A percentile compares a stretch with the other conserved stretches of the same genome.
These are phyloP conservation scores for Catharus fuscescens DNA, from an alignment of 2,113 vertebrate species.

Conservation along the genomic window DNA sequence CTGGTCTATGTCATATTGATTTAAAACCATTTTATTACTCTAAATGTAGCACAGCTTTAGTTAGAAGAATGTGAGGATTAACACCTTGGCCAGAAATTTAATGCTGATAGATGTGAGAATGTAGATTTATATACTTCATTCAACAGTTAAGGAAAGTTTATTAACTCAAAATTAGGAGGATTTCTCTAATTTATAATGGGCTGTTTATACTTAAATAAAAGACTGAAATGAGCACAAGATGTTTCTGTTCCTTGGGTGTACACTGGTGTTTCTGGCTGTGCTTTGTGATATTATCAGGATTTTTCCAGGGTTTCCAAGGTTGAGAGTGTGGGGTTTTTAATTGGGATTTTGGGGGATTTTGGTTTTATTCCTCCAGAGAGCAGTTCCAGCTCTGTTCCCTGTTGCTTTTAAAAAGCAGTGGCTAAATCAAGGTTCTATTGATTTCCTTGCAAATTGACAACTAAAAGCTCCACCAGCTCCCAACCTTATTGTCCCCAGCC, in stretches of 20 bases:
- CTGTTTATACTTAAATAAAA: neutral
- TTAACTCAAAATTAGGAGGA: neutral
- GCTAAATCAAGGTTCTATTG: neutral
- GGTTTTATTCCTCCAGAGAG: neutral
- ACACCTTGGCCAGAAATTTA: neutral
- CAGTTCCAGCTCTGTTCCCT: neutral
- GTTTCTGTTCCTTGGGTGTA: neutral
- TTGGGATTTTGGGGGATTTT: rapidly evolving
- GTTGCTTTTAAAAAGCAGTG: neutral
- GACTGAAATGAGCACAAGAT: neutral
- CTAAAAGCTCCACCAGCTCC: neutral
- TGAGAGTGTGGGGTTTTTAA: rapidly evolving
- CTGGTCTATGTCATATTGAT: neutral
- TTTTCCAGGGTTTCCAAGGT: neutral
- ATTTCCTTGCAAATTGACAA: neutral
- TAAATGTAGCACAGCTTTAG: neutral
- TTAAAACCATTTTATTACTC: neutral
- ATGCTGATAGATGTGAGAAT: neutral
- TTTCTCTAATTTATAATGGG: neutral
- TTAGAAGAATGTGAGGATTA: neutral
- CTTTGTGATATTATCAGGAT: neutral
- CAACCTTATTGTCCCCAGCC: neutral
- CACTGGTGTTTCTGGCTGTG: neutral
- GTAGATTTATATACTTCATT: neutral
- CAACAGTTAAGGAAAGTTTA: neutral